Evolutionary conservation across 2,888 invertebrate species (phyloP).

Genomic region (Entomobrya multifasciata): DNA sequence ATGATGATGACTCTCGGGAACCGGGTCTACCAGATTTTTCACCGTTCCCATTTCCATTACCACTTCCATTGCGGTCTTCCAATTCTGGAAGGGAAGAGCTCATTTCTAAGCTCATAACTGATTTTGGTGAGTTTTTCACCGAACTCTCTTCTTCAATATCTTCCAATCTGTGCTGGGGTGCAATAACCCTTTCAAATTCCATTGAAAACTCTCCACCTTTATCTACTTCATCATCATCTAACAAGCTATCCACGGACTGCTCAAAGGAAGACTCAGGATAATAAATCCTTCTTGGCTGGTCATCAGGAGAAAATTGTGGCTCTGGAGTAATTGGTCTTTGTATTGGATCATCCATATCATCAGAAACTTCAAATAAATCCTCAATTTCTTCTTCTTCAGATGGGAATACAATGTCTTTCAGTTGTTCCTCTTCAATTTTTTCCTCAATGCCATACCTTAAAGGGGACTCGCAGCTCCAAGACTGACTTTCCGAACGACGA

Average conservation of each 20-base stretch:
- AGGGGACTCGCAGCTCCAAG: slow-evolving; percentile 77
- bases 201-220: slow-evolving; percentile 58
- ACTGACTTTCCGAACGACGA: slow-evolving; percentile 78
- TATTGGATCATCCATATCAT: slow-evolving; percentile 82
- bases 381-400: slow-evolving; percentile 81
- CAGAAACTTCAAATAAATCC: slow-evolving; percentile 76
- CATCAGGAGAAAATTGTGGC: slow-evolving; percentile 80
- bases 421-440: slow-evolving; percentile 79
- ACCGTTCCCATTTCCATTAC: slow-evolving; percentile 88
- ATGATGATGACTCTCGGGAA: slow-evolving; percentile 78
- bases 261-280: slow-evolving; percentile 79
- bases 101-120: slow-evolving; percentile 92
- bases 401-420: slow-evolving; percentile 80
- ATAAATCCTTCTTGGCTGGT: slow-evolving; percentile 69
- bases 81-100: slow-evolving; percentile 87
- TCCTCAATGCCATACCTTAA: slow-evolving; percentile 78
- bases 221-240: slow-evolving; percentile 79
- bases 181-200: slow-evolving; percentile 71
- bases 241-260: slow-evolving; percentile 78
- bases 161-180: slow-evolving; percentile 88
- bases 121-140: slow-evolving; percentile 95
- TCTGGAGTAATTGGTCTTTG: slow-evolving; percentile 84
- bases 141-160: slow-evolving; percentile 90
- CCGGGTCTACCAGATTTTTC: slow-evolving; percentile 76
- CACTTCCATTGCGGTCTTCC: slow-evolving; percentile 91